phyloP scores from a whole-genome alignment of 1,140 invertebrate genomes.

The Venturia canescens region DNA sequence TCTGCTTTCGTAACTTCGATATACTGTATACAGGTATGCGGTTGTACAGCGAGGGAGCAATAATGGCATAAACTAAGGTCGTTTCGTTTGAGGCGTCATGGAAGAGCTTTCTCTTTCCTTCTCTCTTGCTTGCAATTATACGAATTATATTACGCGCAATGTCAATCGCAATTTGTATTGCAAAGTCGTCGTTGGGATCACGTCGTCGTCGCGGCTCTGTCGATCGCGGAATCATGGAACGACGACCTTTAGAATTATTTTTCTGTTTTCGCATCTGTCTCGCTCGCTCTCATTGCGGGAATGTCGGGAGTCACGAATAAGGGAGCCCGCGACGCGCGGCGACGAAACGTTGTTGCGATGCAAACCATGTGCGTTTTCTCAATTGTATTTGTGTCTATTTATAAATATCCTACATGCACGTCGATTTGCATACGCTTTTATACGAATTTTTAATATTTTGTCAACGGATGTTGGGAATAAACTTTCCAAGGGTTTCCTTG shows the following conservation, averaged over 20 bases:
- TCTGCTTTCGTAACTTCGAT: background rate
- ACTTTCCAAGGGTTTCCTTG: too few species aligned
- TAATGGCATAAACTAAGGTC: conserved; percentile 24
- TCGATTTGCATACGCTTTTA: too few species aligned
- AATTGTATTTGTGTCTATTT: too few species aligned
- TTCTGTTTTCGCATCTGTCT: background rate
- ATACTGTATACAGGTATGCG: background rate
- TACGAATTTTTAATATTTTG: too few species aligned
- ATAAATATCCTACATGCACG: too few species aligned
- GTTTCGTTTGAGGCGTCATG: conserved; percentile 17
- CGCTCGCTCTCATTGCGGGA: background rate
- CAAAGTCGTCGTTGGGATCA: background rate
- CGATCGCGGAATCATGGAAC: conserved; percentile 1
- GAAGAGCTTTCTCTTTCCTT: conserved; percentile 24
- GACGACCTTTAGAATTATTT: conserved; percentile 20
- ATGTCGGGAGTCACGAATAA: background rate
- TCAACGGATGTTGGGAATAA: too few species aligned
- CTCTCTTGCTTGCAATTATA: conserved; percentile 1
- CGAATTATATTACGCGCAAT: conserved; percentile 22
- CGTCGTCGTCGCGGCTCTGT: background rate
- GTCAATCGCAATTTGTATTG: conserved; percentile 7
- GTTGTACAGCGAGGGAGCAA: background rate
- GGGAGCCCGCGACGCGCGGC: conserved; percentile 3
- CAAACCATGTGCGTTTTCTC: conserved; percentile 9
- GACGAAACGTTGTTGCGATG: background rate